phyloP scores from a whole-genome alignment of 2,113 vertebrate genomes.

The Symphodus melops region DNA sequence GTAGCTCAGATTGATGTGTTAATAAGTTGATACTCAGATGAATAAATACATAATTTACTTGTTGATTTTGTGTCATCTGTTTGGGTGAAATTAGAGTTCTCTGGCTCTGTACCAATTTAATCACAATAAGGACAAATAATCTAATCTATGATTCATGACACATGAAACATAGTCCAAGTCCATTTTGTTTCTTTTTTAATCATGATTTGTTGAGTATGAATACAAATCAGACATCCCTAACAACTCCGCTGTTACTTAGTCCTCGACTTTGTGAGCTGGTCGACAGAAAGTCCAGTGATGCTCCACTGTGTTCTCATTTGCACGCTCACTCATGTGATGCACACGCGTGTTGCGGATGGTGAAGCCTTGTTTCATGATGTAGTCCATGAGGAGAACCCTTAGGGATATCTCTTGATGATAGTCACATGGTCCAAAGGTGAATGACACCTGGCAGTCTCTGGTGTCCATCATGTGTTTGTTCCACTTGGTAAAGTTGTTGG shows the following conservation, averaged over 20 bases:
- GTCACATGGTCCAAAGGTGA: constrained; percentile 98
- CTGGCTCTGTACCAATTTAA: not conserved
- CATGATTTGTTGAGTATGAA: constrained; percentile 19
- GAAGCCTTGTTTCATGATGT: constrained; percentile 98
- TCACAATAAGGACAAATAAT: not conserved
- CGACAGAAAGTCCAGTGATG: constrained; percentile 99
- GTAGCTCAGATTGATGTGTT: not conserved
- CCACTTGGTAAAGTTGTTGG: constrained; percentile 98
- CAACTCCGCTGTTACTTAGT: constrained; percentile 80
- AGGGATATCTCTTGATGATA: constrained; percentile 98
- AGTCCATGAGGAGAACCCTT: constrained; percentile 97
- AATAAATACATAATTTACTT: constrained; percentile 24
- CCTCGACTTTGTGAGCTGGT: constrained; percentile 94
- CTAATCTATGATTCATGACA: not conserved
- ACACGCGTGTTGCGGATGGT: constrained; percentile 96
- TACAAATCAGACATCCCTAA: constrained; percentile 24
- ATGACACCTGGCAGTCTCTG: constrained; percentile 98
- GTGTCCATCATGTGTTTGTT: constrained; percentile 99
- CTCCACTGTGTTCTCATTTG: constrained; percentile 98
- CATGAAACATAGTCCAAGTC: constrained; percentile 11
- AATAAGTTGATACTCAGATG: not conserved
- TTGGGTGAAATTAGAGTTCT: constrained; percentile 14
- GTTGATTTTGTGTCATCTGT: constrained; percentile 15
- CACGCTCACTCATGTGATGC: constrained; percentile 98
- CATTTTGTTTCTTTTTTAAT: not conserved